A percentile compares a stretch with the other conserved stretches of the same genome.
Conservation (phyloP, 92 coral and sea anemone species). For the Ricordea florida region DNA sequence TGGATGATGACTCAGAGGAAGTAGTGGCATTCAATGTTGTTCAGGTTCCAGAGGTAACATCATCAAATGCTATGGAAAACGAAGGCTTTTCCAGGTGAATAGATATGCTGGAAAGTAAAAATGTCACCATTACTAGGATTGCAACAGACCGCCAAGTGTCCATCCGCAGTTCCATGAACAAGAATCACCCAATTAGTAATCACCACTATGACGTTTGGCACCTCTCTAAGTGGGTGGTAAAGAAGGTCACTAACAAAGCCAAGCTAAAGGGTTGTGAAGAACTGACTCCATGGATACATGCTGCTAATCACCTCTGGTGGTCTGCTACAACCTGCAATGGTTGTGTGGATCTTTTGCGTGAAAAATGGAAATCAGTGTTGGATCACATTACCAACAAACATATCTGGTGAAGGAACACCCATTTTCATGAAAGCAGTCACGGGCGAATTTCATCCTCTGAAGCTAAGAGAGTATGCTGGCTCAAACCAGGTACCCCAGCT, state of each 20-base stretch:
- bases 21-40: slow-evolving; percentile 34
- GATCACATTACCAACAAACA: slow-evolving; percentile 23
- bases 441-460: neutral
- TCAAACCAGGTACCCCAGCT: slow-evolving; percentile 37
- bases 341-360: slow-evolving; percentile 32
- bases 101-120: neutral
- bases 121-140: neutral
- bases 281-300: slow-evolving; percentile 25
- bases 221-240: slow-evolving; percentile 50
- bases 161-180: slow-evolving; percentile 45
- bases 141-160: slow-evolving; percentile 53
- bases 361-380: no score
- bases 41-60: slow-evolving; percentile 57
- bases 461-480: slow-evolving; percentile 14
- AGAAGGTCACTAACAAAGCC: slow-evolving; percentile 39
- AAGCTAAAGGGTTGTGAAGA: slow-evolving; percentile 24
- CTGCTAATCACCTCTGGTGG: slow-evolving; percentile 47
- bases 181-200: slow-evolving; percentile 8
- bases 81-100: slow-evolving; percentile 38
- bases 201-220: slow-evolving; percentile 67
- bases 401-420: neutral
- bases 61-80: slow-evolving; percentile 57
- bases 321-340: slow-evolving; percentile 43
- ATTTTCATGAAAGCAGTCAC: slow-evolving; percentile 37
- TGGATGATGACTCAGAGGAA: slow-evolving; percentile 44